These are phyloP conservation scores for Oryzias woworae DNA, from an alignment of 2,113 vertebrate species.

Conservation along the genomic window DNA sequence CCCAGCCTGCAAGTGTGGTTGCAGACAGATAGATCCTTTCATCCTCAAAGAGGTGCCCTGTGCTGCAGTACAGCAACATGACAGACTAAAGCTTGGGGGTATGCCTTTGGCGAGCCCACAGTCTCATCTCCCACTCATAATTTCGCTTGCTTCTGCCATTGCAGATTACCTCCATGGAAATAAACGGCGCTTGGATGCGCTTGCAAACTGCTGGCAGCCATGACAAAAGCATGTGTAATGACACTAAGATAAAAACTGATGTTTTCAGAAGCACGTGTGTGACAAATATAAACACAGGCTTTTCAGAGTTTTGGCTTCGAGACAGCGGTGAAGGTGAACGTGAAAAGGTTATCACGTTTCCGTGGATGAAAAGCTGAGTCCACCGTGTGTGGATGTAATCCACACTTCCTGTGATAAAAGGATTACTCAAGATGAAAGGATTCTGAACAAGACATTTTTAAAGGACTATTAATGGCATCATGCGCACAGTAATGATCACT, in stretches of 20 bases:
- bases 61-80: slow-evolving; percentile 49
- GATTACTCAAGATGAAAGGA: slow-evolving; percentile 56
- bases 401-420: slow-evolving; percentile 34
- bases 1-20: slow-evolving; percentile 51
- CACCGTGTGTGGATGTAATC: slow-evolving; percentile 19
- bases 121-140: slow-evolving; percentile 57
- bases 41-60: slow-evolving; percentile 56
- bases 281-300: slow-evolving; percentile 8
- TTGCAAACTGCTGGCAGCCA: slow-evolving; percentile 42
- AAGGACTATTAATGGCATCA: slow-evolving; percentile 27
- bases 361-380: slow-evolving; percentile 22
- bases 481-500: slow-evolving; percentile 15
- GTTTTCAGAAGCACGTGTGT: not conserved
- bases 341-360: slow-evolving; percentile 24
- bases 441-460: slow-evolving; percentile 38
- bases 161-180: slow-evolving; percentile 64
- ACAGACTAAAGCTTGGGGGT: slow-evolving; percentile 67
- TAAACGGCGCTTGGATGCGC: slow-evolving; percentile 33
- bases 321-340: slow-evolving; percentile 29
- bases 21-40: slow-evolving; percentile 59
- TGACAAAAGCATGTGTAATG: slow-evolving; percentile 61
- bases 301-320: not conserved
- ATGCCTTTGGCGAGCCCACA: slow-evolving; percentile 56
- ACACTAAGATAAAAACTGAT: slow-evolving; percentile 43
- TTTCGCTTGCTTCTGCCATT: slow-evolving; percentile 53